Percentiles rank a stretch among this genome's conserved stretches.
Evolutionary conservation across 2,113 vertebrate species (phyloP).

Genomic region (Heterotis niloticus): DNA sequence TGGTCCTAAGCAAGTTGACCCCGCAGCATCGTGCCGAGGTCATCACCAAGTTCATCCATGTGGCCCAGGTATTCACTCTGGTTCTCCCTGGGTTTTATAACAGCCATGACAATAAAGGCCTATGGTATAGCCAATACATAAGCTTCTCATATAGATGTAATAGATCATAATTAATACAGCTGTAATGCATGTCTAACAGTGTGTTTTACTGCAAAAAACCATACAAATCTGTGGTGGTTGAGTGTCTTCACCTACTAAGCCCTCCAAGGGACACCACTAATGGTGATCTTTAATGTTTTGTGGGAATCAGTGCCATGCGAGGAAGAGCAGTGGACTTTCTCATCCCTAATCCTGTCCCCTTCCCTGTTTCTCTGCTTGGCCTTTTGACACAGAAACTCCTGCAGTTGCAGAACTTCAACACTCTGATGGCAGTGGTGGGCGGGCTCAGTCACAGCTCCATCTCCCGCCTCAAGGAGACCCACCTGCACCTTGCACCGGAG

Average conservation of each 20-base stretch:
- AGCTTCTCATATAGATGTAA: no score
- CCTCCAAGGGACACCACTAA: no score
- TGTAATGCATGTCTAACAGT: no score
- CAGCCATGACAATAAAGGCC: no score
- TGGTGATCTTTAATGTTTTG: no score
- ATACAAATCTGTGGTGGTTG: no score
- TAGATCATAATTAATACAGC: no score
- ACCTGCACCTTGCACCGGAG: slow-evolving; percentile 80
- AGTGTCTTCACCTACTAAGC: no score
- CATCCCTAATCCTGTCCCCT: not conserved
- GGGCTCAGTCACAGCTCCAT: slow-evolving; percentile 95
- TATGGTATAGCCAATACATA: no score
- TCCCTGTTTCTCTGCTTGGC: not conserved
- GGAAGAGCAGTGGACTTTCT: not conserved
- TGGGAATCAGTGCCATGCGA: no score
- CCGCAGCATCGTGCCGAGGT: slow-evolving; percentile 90
- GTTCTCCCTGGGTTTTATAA: not conserved
- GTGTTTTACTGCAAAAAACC: no score
- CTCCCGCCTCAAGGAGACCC: slow-evolving; percentile 92
- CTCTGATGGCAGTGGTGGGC: slow-evolving; percentile 93
- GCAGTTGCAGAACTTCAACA: slow-evolving; percentile 95
- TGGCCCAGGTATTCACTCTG: slow-evolving; percentile 77
- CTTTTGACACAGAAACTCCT: slow-evolving; percentile 76
- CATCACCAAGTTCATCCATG: slow-evolving; percentile 94
- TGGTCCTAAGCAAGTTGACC: slow-evolving; percentile 96